phyloP scores from a whole-genome alignment of 2,888 invertebrate genomes.

The Chromoteleia sp. region DNA sequence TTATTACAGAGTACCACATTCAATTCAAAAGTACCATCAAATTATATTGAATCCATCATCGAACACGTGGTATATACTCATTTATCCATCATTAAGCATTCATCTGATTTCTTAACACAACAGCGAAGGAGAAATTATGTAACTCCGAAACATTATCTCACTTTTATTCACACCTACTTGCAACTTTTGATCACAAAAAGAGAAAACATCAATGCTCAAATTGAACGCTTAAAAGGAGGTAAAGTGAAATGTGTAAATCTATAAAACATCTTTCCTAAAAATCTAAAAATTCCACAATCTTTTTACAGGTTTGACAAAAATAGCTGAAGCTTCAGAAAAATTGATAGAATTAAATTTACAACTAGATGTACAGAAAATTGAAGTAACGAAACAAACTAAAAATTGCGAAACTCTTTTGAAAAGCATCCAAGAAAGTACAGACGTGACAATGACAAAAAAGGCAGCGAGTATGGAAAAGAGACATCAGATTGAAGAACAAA shows the following conservation, averaged over 20 bases:
- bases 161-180: constrained; percentile 93
- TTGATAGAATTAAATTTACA: constrained; percentile 92
- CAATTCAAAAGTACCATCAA: constrained; percentile 89
- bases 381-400: constrained; percentile 92
- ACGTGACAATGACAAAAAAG: constrained; percentile 91
- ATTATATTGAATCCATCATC: constrained; percentile 90
- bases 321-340: constrained; percentile 94
- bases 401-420: constrained; percentile 92
- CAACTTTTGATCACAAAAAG: constrained; percentile 90
- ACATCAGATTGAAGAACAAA: constrained; percentile 92
- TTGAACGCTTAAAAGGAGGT: constrained; percentile 79
- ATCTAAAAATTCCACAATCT: too few species aligned
- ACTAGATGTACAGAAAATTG: constrained; percentile 92
- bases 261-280: too few species aligned
- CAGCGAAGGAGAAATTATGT: constrained; percentile 93
- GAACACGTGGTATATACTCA: constrained; percentile 95
- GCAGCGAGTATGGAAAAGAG: constrained; percentile 92
- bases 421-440: constrained; percentile 90
- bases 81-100: constrained; percentile 89
- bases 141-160: constrained; percentile 96
- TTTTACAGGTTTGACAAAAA: constrained; percentile 87
- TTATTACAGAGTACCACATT: constrained; percentile 23
- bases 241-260: too few species aligned
- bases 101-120: constrained; percentile 89
- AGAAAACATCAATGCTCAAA: constrained; percentile 85